Percentiles rank a stretch among this genome's conserved stretches.
Evolutionary conservation across 2,888 invertebrate genomes (phyloP).

Genomic region (Dynastes maya): DNA sequence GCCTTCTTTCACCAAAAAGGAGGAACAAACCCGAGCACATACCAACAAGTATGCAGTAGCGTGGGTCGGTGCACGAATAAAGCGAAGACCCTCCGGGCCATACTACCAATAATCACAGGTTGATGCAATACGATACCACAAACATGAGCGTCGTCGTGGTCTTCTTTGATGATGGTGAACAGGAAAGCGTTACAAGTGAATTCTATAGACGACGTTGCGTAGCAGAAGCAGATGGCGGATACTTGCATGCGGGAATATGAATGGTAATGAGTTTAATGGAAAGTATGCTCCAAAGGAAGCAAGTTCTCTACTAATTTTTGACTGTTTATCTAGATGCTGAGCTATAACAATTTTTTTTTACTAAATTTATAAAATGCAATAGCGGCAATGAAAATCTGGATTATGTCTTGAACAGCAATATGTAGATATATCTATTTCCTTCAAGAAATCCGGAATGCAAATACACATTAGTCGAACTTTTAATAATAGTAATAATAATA

Average conservation of each 20-base stretch:
- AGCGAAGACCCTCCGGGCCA: slow-evolving; percentile 45
- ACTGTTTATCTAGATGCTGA: too few species aligned
- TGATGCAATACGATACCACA: slow-evolving; percentile 44
- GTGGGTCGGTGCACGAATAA: slow-evolving; percentile 51
- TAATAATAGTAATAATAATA: too few species aligned
- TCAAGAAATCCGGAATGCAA: too few species aligned
- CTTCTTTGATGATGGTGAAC: slow-evolving; percentile 5
- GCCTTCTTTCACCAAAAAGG: slow-evolving; percentile 36
- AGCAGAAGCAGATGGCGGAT: neutral
- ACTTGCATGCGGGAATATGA: neutral
- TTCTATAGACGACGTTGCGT: neutral
- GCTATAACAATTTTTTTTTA: too few species aligned
- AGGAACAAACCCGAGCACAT: slow-evolving; percentile 27
- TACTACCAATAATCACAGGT: slow-evolving; percentile 52
- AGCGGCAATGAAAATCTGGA: too few species aligned
- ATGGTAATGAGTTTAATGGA: slow-evolving; percentile 12
- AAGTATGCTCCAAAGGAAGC: neutral
- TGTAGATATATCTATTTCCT: too few species aligned
- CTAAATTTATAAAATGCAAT: too few species aligned
- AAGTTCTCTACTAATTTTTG: too few species aligned
- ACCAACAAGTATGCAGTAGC: slow-evolving; percentile 51
- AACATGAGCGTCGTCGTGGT: slow-evolving; percentile 21
- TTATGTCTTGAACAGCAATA: too few species aligned
- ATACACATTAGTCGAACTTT: too few species aligned
- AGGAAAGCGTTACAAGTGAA: slow-evolving; percentile 26